Conservation (phyloP, 2,888 invertebrate species). For the Timema podura region DNA sequence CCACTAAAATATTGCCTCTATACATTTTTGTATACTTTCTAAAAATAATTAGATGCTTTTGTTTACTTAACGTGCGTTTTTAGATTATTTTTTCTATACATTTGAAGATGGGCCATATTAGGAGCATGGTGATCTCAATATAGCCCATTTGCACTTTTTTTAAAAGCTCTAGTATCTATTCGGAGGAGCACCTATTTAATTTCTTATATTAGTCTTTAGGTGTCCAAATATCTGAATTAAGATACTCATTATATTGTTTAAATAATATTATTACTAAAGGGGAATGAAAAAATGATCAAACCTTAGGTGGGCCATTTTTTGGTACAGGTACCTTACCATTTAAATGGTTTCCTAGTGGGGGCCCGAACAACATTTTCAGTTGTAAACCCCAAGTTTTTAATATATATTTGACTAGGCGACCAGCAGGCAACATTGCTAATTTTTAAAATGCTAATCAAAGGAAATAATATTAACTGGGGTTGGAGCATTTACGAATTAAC, state of each 20-base stretch:
- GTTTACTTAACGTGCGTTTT: background rate
- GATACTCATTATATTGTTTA: constrained; percentile 4
- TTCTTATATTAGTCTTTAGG: background rate
- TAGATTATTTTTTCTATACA: too few relatives aligned
- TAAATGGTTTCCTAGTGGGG: background rate
- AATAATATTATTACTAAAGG: background rate
- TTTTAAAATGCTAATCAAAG: too few relatives aligned
- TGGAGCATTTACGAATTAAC: too few relatives aligned
- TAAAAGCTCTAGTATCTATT: background rate
- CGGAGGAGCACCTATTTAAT: background rate
- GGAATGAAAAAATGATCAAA: background rate
- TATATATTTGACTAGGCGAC: too few relatives aligned
- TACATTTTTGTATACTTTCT: too few relatives aligned
- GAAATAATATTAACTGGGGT: too few relatives aligned
- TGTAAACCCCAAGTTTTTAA: too few relatives aligned
- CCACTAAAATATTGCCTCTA: too few relatives aligned
- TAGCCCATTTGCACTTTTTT: background rate
- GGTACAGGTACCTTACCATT: constrained; percentile 7
- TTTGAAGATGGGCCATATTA: background rate
- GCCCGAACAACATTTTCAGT: too few relatives aligned
- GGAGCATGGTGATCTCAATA: constrained; percentile 7
- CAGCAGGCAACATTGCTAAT: too few relatives aligned
- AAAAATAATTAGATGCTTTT: too few relatives aligned
- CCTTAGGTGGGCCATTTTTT: constrained; percentile 8
- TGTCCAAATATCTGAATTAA: background rate